Evolutionary conservation across 2,797 vertebrate species (phyloP), one percentile per base, ranked within the genome.

Genomic region (Sebastiscus albofasciatus): DNA sequence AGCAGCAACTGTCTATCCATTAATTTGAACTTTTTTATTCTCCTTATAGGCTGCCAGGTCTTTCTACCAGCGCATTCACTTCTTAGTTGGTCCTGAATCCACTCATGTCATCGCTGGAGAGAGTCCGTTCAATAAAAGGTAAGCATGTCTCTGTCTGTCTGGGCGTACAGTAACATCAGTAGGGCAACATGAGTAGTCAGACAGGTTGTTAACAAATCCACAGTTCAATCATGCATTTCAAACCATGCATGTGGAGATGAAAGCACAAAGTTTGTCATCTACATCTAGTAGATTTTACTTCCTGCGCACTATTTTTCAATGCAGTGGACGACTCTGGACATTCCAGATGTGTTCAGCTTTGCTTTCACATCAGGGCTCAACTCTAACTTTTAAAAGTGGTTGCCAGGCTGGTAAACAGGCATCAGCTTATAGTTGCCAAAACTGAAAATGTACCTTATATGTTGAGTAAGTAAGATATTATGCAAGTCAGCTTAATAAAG

Each of bases 91-190:
- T 31, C 90, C 97, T 2, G 97, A 98, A 59, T 97, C 97, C 92
- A 98, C 97, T 73, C 98, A 99, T 10, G 94, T 98, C 81, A 96
- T 99, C 91, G 93, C 94, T 0, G 97, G 97, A 85, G 97, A 98
- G 52, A 98, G 95, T 89, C 98, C 98, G 16, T 99, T 99, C 90
- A 99, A 99, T 81, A 98, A 94, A 93, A 99, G 98, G 98, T 98
- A 85, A 94, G 26, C 9, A 1, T 66, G 76, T 81, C 16, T 75
- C 31, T 80, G 20, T 79, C 4, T 4, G 39, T 60, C 59, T 31
- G 60, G 54, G 2, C 3, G 4, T 52, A 13, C 13, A 55, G 55
- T 33, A 62, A 18, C 20, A 69, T 18, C 29, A 74, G 39, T 4
- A 16, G 8, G 56, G 10, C 22, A 31, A 22, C 6, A 46, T 46